Base-by-base conservation (phyloP, 2,113 vertebrate genomes). In the Halichoeres trimaculatus region DNA sequence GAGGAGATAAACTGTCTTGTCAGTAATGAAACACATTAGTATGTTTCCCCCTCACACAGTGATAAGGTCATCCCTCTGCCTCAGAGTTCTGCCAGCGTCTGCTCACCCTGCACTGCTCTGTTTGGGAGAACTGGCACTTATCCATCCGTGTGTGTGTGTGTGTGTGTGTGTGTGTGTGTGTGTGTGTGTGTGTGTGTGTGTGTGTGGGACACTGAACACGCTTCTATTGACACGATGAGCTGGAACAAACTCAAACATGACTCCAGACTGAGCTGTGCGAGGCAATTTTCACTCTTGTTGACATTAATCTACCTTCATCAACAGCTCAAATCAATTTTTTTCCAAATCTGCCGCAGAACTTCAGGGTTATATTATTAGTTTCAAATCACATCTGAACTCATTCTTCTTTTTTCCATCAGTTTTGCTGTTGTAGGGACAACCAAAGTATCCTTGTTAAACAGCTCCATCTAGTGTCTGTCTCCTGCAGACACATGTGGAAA, bases 401-500 rank as follows among this genome's bases (percentile, higher is more conserved):
- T 56, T 19, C 5, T 8, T 56, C 17, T 35, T 8, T 36, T 17
- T 56, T 35, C 34, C 17, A 56, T 4, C 38, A 10, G 38, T 40
- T 12, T 40, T 40, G 9, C 9, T 40, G 8, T 48, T 19, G 8
- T 5, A 23, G 16, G 12, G 19, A 35, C 1, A 5, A 8, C 13
- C 6, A 8, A 1, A 17, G 8, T 45, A 58, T 0, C 47, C 8
- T 65, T 63, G 61, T 54, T 57, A 67, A 78, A 66, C 61, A 79
- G 35, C 83, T 8, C 76, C 85, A 80, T 84, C 89, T 89, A 78
- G 57, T 76, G 85, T 54, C 0, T 4, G 0, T 43, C 30, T 22
- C 34, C 11, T 24, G 7, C 51, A 65, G 23, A 54, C 53, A 76
- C 85, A 80, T 35, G 30, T 3, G 6, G 6, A 30, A 30, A 6